phyloP scores from a whole-genome alignment of 2,113 vertebrate genomes.

The Ceyx margarethae region DNA sequence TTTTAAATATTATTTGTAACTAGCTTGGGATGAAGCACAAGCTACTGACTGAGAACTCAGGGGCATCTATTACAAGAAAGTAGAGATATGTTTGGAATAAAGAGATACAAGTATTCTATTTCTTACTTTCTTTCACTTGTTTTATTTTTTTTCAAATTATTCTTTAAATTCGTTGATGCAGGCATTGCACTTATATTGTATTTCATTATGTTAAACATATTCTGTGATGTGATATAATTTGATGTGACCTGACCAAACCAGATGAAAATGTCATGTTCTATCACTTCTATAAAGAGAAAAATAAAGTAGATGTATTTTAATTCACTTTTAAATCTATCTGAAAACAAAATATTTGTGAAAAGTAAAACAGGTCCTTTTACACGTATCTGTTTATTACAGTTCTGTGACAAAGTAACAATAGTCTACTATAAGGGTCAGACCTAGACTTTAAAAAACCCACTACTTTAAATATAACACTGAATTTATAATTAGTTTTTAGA shows the following conservation, averaged over 20 bases:
- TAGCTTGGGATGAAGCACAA: not conserved
- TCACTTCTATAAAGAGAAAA: not conserved
- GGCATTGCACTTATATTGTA: not conserved
- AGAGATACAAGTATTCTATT: not conserved
- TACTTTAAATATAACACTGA: not conserved
- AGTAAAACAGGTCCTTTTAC: not conserved
- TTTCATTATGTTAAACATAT: not conserved
- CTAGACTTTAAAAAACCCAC: not conserved
- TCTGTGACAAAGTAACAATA: not conserved
- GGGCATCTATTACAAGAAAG: not conserved
- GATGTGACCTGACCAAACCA: conserved; percentile 21
- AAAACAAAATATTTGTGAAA: not conserved
- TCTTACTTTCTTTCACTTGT: not conserved
- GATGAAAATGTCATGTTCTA: not conserved
- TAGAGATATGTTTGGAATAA: not conserved
- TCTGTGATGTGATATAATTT: conserved; percentile 7
- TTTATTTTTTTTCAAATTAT: not conserved
- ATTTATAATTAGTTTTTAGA: not conserved
- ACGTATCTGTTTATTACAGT: not conserved
- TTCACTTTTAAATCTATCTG: not conserved
- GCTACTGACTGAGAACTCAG: not conserved
- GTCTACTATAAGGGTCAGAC: not conserved
- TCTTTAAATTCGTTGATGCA: not conserved
- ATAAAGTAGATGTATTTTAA: not conserved
- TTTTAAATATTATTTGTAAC: not conserved